Conservation (phyloP, 2,797 vertebrate species). For the Ceyx erithaca region DNA sequence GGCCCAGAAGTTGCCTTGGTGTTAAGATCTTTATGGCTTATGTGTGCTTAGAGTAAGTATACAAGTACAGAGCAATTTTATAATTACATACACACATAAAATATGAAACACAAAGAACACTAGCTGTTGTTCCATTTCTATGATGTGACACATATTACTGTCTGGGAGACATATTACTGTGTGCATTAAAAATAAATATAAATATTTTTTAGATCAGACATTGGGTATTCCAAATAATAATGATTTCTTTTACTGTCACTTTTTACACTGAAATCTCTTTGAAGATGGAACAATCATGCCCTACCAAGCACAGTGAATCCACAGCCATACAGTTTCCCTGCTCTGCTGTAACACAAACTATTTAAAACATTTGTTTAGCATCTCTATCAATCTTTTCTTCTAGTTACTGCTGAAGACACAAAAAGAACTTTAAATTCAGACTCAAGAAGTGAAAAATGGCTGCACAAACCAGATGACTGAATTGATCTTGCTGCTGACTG, state of each 20-base stretch:
- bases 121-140: background rate
- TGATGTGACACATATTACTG: background rate
- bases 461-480: background rate
- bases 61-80: background rate
- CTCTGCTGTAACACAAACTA: background rate
- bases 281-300: background rate
- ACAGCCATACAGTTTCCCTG: background rate
- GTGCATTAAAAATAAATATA: background rate
- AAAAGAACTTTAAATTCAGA: background rate
- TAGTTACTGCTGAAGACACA: background rate
- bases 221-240: background rate
- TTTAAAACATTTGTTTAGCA: background rate
- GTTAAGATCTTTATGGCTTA: background rate
- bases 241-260: background rate
- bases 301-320: background rate
- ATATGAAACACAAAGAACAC: background rate
- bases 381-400: background rate
- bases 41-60: background rate
- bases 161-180: background rate
- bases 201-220: background rate
- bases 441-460: background rate
- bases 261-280: background rate
- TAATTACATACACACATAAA: background rate
- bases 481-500: background rate
- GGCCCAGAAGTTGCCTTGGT: background rate